Evolutionary conservation across 2,888 invertebrate species (phyloP).

Genomic region (Helleia helle): DNA sequence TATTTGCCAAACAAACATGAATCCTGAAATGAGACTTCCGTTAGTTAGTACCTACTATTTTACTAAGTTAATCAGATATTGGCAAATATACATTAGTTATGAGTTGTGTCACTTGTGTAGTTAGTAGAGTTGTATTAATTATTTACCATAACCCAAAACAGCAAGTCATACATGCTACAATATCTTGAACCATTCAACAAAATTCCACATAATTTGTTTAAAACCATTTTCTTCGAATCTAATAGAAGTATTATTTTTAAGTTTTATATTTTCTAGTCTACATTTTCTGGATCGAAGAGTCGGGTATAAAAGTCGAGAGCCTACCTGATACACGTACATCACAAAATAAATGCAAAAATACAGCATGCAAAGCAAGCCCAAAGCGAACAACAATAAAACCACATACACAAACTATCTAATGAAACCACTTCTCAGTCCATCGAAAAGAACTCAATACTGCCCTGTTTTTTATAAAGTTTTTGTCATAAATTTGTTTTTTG

Average conservation of each 20-base stretch:
- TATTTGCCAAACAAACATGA: not conserved
- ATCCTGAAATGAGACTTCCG: conserved; percentile 2
- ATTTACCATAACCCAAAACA: not conserved
- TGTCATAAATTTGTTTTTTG: too few relatives aligned
- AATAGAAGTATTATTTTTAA: too few relatives aligned
- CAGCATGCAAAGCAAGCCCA: conserved; percentile 53
- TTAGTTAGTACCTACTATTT: not conserved
- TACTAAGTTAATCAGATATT: too few relatives aligned
- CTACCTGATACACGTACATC: conserved; percentile 12
- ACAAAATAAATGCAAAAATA: conserved; percentile 28
- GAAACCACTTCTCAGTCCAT: not conserved
- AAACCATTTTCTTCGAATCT: too few relatives aligned
- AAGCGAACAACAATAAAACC: conserved; percentile 28
- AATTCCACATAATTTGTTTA: too few relatives aligned
- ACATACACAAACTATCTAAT: not conserved
- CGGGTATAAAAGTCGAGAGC: too few relatives aligned
- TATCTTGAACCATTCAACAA: too few relatives aligned
- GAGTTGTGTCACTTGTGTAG: not conserved
- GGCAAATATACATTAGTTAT: too few relatives aligned
- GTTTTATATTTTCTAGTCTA: too few relatives aligned
- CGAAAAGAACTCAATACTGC: not conserved
- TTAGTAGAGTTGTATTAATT: not conserved
- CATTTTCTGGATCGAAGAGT: too few relatives aligned
- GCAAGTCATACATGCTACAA: not conserved
- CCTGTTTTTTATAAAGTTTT: too few relatives aligned